These are phyloP conservation scores for Caenorhabditis sinica DNA, from an alignment of 2,888 invertebrate genomes.

Conservation along the genomic window DNA sequence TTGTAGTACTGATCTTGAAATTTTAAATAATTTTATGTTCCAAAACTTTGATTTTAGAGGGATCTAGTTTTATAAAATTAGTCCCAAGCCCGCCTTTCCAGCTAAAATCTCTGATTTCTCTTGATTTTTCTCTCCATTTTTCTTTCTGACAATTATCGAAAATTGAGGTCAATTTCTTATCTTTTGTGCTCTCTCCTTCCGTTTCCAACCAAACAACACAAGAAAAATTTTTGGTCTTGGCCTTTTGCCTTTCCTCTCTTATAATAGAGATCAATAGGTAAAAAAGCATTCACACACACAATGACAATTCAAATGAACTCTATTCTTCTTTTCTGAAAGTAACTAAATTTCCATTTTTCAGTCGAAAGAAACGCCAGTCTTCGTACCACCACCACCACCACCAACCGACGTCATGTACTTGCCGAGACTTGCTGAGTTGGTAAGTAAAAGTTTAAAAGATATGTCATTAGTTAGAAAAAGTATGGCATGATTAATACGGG, in stretches of 20 bases:
- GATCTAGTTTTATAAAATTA: no score
- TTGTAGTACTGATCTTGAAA: no score
- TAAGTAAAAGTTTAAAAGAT: slow-evolving; percentile 43
- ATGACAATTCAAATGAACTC: slow-evolving; percentile 1
- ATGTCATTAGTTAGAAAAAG: background rate
- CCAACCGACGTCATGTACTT: slow-evolving; percentile 55
- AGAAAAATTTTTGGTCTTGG: no score
- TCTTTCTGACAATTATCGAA: no score
- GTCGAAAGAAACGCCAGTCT: slow-evolving; percentile 69
- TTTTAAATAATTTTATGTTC: no score
- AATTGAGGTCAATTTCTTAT: background rate
- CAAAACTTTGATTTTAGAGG: no score
- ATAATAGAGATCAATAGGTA: background rate
- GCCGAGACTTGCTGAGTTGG: slow-evolving; percentile 68
- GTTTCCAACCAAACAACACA: slow-evolving; percentile 1
- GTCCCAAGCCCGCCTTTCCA: no score
- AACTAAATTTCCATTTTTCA: slow-evolving; percentile 50
- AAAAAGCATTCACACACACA: background rate
- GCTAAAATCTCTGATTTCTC: no score
- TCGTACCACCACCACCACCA: slow-evolving; percentile 73
- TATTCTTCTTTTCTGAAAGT: background rate
- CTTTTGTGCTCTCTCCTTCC: background rate
- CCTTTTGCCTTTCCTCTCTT: slow-evolving; percentile 34
- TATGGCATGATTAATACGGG: background rate
- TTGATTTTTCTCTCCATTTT: no score